These are phyloP conservation scores for Neomonachus schauinslandi DNA, from an alignment of 2,113 vertebrate species.

Conservation along the genomic window DNA sequence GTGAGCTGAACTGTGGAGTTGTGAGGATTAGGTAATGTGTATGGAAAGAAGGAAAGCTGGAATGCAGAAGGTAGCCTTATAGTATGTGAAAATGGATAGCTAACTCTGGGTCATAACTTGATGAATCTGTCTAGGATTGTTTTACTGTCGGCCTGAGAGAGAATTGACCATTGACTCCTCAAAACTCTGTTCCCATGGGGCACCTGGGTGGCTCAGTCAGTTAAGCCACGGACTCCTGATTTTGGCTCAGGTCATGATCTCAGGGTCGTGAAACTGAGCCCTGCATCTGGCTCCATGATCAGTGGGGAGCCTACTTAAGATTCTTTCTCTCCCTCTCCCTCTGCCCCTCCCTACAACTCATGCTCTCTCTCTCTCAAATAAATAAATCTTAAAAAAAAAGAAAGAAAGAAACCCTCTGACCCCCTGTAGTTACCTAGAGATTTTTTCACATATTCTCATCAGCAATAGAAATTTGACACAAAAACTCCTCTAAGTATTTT, in stretches of 20 bases:
- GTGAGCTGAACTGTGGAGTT: neutral
- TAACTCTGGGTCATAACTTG: neutral
- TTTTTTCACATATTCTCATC: constrained; percentile 23
- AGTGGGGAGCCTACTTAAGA: neutral
- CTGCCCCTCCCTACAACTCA: neutral
- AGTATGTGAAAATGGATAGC: neutral
- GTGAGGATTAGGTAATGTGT: neutral
- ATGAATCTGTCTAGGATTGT: neutral
- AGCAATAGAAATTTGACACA: constrained; percentile 5
- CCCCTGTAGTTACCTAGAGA: neutral
- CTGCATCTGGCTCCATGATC: neutral
- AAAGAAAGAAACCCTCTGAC: neutral
- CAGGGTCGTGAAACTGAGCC: too few relatives aligned
- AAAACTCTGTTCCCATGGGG: neutral
- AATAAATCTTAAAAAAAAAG: neutral
- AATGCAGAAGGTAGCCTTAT: neutral
- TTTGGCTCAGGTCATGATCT: neutral
- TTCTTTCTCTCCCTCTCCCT: neutral
- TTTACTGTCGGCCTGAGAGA: neutral
- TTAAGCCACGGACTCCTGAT: neutral
- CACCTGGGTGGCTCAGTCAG: neutral
- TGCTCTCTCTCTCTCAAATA: neutral
- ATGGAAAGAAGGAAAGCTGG: too few relatives aligned
- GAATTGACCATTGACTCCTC: neutral
- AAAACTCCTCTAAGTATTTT: neutral